Percentiles rank a stretch among this genome's conserved stretches.
phyloP scores from a whole-genome alignment of 2,113 vertebrate species.

The Pagrus major region DNA sequence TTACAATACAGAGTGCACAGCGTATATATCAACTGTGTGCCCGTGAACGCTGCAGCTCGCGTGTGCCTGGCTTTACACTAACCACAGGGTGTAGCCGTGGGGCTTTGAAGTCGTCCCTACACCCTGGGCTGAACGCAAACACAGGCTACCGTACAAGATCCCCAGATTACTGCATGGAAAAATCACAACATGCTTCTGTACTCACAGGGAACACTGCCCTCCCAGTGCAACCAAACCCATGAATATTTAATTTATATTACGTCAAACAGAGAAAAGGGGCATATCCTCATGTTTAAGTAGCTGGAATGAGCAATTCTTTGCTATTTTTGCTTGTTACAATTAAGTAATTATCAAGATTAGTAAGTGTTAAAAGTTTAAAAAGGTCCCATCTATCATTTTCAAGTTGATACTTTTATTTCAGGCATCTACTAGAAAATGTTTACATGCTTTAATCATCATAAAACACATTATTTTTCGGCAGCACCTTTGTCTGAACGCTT shows the following conservation, averaged over 20 bases:
- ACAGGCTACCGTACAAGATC: conserved; percentile 61
- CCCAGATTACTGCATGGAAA: conserved; percentile 62
- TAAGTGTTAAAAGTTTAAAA: too few species aligned
- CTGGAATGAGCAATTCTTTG: background rate
- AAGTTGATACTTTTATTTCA: too few species aligned
- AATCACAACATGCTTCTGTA: conserved; percentile 39
- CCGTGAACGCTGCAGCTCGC: conserved; percentile 23
- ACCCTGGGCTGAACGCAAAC: conserved; percentile 67
- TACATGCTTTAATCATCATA: too few species aligned
- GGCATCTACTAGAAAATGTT: too few species aligned
- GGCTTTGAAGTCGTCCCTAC: conserved; percentile 69
- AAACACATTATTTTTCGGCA: too few species aligned
- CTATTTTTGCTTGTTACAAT: background rate
- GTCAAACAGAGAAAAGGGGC: too few species aligned
- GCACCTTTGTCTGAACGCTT: too few species aligned
- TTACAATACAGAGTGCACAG: conserved; percentile 9
- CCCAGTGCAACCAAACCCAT: background rate
- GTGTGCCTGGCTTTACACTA: conserved; percentile 59
- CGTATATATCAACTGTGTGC: conserved; percentile 48
- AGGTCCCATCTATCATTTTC: too few species aligned
- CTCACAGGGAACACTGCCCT: conserved; percentile 35
- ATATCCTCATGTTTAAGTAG: background rate
- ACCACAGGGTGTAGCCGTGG: conserved; percentile 77
- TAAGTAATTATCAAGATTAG: background rate
- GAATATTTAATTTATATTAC: too few species aligned